Base-by-base conservation (phyloP, 2,113 vertebrate species). In the Phyllopteryx taeniolatus region DNA sequence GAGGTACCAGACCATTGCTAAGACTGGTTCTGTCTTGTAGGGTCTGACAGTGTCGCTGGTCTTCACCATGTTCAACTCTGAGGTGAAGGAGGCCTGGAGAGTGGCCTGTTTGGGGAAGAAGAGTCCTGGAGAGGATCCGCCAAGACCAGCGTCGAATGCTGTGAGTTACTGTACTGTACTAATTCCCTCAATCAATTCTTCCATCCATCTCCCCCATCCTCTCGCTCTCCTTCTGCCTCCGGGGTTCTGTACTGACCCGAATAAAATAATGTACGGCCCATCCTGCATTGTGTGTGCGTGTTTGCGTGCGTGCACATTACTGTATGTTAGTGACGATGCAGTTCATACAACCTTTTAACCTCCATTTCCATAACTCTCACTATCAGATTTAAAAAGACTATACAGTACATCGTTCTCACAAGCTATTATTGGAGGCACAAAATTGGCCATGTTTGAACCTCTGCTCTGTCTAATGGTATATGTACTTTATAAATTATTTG, bases 1-100 rank as follows among this genome's bases (percentile, higher is more conserved):
- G 9, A 39, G 15, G 17, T 22, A 13, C 7, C 51, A 54, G 46
- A 67, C 15, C 2, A 11, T 54, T 57, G 19, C 53, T 69, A 27
- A 47, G 14, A 31, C 49, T 49, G 66, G 2, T 14, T 22, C 43
- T 54, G 54, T 71, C 33, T 56, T 47, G 3, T 87, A 99, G 98
- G 96, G 97, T 80, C 79, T 98, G 84, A 94, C 90, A 0, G 94
- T 96, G 70, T 90, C 97, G 79, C 83, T 98, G 84, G 90, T 97
- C 51, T 99, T 98, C 90, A 98, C 97, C 0, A 79, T 96, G 64
- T 91, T 98, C 83, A 97, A 98, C 22, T 91, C 95, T 6, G 98
- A 99, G 77, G 95, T 96, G 12, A 90, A 85, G 74, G 97, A 98
- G 64, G 95, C 95, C 31, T 99, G 97, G 96, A 95, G 94, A 42